Base-by-base conservation (phyloP, 2,113 vertebrate species). In the Tachysurus vachellii region DNA sequence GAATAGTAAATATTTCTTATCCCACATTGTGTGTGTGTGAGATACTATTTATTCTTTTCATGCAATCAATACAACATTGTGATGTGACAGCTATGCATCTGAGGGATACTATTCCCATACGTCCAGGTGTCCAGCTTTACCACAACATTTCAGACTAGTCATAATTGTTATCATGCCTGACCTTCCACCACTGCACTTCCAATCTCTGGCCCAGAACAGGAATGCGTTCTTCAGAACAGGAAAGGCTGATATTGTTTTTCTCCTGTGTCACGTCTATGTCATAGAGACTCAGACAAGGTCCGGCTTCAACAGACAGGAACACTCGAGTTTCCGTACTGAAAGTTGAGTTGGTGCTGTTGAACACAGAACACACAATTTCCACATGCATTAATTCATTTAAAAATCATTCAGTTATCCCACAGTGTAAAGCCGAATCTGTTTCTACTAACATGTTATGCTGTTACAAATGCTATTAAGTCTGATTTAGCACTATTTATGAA, bases 131-230 rank as follows among this genome's bases (percentile, higher is more conserved):
- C 68, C 14, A 71, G 31, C 19, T 71, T 71, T 42, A 70, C 13
- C 17, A 42, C 5, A 21, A 71, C 17, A 21, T 71, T 71, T 44
- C 36, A 44, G 36, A 21, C 44, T 76, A 50, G 47, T 50, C 47
- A 7, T 50, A 50, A 50, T 7, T 9, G 10, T 50, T 57, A 42
- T 42, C 12, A 50, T 77, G 71, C 8, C 81, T 42, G 50, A 87
- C 86, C 86, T 87, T 87, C 81, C 44, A 57, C 86, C 81, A 87
- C 21, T 79, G 47, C 31, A 83, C 50, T 79, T 87, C 21, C 86
- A 87, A 16, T 28, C 2, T 47, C 57, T 87, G 57, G 0, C 86
- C 86, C 71, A 57, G 57, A 79, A 82, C 62, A 0, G 57, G 56
- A 66, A 84, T 17, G 0, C 1, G 5, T 8, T 87, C 71, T 19